Evolutionary conservation across 2,113 vertebrate species (phyloP), one percentile per base, ranked within the genome.

Genomic region (Chitala chitala): DNA sequence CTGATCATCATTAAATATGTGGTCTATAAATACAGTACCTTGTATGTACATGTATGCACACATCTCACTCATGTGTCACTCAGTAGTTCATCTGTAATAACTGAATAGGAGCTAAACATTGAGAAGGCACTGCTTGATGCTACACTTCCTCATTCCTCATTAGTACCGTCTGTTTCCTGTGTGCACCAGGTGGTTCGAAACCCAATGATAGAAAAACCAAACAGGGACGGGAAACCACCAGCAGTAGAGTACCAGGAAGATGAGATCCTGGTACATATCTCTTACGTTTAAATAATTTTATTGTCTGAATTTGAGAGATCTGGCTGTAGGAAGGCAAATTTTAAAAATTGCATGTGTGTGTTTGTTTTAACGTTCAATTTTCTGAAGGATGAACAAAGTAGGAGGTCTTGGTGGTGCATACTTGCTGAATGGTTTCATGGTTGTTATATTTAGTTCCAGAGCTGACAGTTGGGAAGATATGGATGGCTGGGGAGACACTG

Each of bases 171-270:
- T 61, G 29, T 38, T 17, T 63, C 17, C 20, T 20, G 61, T 48
- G 0, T 72, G 81, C 75, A 54, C 69, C 78, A 99, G 97, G 94
- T 99, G 76, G 97, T 98, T 72, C 88, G 93, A 77, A 99, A 99
- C 84, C 97, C 97, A 31, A 92, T 97, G 71, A 89, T 98, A 44
- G 96, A 98, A 86, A 99, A 96, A 83, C 90, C 92, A 31, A 93
- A 86, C 84, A 98, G 96, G 88, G 97, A 98, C 82, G 97, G 96
- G 33, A 97, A 95, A 82, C 91, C 93, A 68, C 89, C 94, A 44
- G 85, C 94, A 20, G 75, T 93, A 71, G 97, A 99, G 79, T 99
- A 99, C 82, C 95, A 97, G 76, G 97, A 99, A 83, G 97, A 99
- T 58, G 97, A 99, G 78, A 85, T 99, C 80, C 85, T 98, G 86